Conservation (phyloP, 2,113 vertebrate genomes). For the Leptobrachium ailaonicum region DNA sequence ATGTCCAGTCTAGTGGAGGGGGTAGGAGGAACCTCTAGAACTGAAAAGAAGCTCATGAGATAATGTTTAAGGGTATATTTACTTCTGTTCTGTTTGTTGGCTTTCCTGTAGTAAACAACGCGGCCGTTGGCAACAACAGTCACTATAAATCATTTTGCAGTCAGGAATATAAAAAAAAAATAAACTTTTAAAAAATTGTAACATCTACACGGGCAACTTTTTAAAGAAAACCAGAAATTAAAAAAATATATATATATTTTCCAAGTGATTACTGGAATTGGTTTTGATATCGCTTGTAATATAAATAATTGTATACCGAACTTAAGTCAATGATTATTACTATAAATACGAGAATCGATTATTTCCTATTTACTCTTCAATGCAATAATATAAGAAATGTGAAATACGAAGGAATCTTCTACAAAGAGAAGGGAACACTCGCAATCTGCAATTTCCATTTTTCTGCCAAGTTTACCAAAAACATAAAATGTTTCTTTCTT, state of each 20-base stretch:
- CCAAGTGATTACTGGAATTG: constrained; percentile 1
- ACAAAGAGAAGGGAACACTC: too few species aligned
- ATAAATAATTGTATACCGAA: neutral
- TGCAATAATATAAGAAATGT: constrained; percentile 1
- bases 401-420: neutral
- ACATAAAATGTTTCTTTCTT: neutral
- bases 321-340: neutral
- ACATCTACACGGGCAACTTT: neutral
- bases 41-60: too few species aligned
- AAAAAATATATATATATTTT: constrained; percentile 6
- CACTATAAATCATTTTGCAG: too few species aligned
- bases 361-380: neutral
- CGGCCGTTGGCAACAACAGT: too few species aligned
- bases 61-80: too few species aligned
- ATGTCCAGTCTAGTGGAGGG: too few species aligned
- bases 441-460: neutral
- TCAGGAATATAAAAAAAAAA: too few species aligned
- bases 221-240: neutral
- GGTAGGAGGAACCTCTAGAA: too few species aligned
- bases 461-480: neutral
- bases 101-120: too few species aligned
- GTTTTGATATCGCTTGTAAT: constrained; percentile 9
- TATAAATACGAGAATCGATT: neutral
- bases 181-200: too few species aligned
- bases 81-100: too few species aligned